phyloP scores from a whole-genome alignment of 2,113 vertebrate genomes.

The Willisornis vidua region DNA sequence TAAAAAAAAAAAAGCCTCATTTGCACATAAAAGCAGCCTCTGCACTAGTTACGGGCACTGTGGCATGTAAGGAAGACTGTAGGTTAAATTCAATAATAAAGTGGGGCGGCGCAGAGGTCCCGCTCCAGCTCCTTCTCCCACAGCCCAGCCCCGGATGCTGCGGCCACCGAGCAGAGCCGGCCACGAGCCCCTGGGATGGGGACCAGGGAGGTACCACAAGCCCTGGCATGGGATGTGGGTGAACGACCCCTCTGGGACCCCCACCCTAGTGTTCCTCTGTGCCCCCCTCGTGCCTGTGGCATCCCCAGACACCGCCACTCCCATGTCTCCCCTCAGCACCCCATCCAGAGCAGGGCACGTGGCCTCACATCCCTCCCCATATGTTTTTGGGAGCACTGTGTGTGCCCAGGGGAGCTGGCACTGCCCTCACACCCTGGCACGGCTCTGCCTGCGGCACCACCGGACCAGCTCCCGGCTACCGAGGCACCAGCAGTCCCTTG shows the following conservation, averaged over 20 bases:
- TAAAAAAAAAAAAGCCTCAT: constrained; percentile 75
- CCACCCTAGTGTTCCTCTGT: neutral
- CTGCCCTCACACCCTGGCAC: fast-evolving
- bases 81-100: constrained; percentile 80
- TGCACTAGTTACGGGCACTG: constrained; percentile 66
- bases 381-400: fast-evolving
- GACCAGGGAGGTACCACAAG: neutral
- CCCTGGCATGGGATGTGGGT: fast-evolving
- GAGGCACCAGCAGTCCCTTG: fast-evolving
- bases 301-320: too few species aligned
- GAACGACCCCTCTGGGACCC: fast-evolving
- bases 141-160: neutral
- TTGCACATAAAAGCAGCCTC: constrained; percentile 85
- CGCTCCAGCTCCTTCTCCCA: neutral
- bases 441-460: fast-evolving
- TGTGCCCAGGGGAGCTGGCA: neutral
- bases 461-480: fast-evolving
- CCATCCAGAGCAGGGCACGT: fast-evolving
- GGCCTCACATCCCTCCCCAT: neutral
- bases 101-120: neutral
- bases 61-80: constrained; percentile 75
- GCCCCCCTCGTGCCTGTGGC: fast-evolving
- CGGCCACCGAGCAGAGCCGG: fast-evolving
- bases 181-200: neutral
- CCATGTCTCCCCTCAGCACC: fast-evolving